Base-by-base conservation (phyloP, 2,888 invertebrate genomes). In the Tetragonisca angustula region DNA sequence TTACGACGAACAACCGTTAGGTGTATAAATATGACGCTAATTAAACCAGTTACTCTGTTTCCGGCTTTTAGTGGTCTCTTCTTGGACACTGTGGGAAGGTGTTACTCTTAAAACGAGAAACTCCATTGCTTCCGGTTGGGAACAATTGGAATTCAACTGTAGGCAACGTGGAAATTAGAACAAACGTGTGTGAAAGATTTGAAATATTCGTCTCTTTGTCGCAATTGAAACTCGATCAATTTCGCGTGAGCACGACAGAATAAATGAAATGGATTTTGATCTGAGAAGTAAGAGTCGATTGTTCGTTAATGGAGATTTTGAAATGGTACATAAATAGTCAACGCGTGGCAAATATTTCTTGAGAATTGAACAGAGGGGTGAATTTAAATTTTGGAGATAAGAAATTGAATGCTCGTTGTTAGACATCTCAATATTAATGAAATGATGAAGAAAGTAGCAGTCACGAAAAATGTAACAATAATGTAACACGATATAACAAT, bases 21-120 rank as follows among this genome's bases (percentile, higher is more conserved):
- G 21, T 19, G n/a, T 6, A 52, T 15, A 50, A 13, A 32, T 49
- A 61, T 49, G 50, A 80, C 61, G 81, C 61, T 81, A 82, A 82
- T 82, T 81, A 75, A 65, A 81, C 75, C 52, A 75, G 64, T 64
- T 59, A 59, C 59, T 75, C 54, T 24, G 24, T 61, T 76, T 64
- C 79, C 36, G 36, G 36, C 56, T 69, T 36, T 50, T 73, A 43
- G 0, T 49, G 3, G 4, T 52, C 56, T 17, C 6, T n/a, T n/a
- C 27, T 27, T 65, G 15, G 17, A 32, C n/a, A 24, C 43, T 69
- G 81, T 72, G 76, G 49, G 83, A 83, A 76, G 17, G 19, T 79
- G 27, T 70, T 67, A 32, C 52, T 36, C 43, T 43, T 49, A 32
- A 13, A 50, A 43, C 69, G 50, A 70, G 62, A 67, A 49, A 56